Evolutionary conservation across 2,113 vertebrate genomes (phyloP).

Genomic region (Microcebus lehilahytsara): DNA sequence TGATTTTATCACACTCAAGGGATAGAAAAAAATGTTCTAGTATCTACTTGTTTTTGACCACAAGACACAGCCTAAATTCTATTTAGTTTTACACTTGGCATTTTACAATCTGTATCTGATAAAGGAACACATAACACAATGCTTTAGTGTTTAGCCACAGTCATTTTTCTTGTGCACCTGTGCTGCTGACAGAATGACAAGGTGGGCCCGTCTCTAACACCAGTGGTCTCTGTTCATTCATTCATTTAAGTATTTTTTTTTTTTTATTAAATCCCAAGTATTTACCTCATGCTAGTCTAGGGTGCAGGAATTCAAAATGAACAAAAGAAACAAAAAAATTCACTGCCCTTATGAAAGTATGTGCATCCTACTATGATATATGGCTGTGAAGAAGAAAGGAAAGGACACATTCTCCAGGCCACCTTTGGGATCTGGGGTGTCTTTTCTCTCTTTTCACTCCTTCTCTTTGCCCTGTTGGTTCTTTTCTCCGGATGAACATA

Average conservation of each 20-base stretch:
- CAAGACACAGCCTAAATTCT: background rate
- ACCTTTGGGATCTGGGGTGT: rapidly evolving
- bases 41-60: background rate
- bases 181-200: background rate
- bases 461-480: background rate
- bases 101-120: background rate
- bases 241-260: background rate
- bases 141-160: background rate
- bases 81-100: background rate
- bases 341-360: background rate
- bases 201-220: background rate
- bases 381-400: no score
- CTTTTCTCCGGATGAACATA: background rate
- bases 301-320: background rate
- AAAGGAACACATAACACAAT: background rate
- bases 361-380: rapidly evolving
- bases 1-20: background rate
- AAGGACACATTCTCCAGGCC: background rate
- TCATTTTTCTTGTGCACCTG: background rate
- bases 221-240: background rate
- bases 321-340: background rate
- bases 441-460: background rate
- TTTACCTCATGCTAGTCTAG: background rate
- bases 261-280: background rate
- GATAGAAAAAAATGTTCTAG: background rate